These are phyloP conservation scores for Papilio polytes DNA, from an alignment of 1,140 invertebrate species.

Conservation along the genomic window DNA sequence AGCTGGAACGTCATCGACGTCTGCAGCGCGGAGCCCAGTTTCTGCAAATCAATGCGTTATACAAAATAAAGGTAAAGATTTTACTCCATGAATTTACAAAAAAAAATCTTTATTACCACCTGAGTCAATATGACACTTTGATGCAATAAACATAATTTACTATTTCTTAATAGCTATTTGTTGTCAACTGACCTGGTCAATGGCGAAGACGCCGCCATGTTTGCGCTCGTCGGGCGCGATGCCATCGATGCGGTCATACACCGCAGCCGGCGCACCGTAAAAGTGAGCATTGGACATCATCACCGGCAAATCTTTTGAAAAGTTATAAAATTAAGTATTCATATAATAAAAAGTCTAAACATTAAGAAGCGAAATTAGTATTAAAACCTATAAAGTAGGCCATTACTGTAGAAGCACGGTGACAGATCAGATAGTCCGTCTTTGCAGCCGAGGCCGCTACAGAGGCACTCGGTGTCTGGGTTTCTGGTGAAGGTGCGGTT, in stretches of 20 bases:
- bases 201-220: constrained; percentile 78
- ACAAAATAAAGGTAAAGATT: background rate
- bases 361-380: too few species aligned
- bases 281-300: constrained; percentile 93
- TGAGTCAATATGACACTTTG: too few species aligned
- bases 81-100: background rate
- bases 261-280: constrained; percentile 86
- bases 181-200: constrained; percentile 68
- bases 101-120: too few species aligned
- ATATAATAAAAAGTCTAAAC: too few species aligned
- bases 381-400: background rate
- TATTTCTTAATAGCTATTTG: background rate
- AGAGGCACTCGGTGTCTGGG: constrained; percentile 87
- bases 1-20: constrained; percentile 87
- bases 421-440: constrained; percentile 87
- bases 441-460: constrained; percentile 83
- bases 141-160: background rate
- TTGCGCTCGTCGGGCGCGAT: constrained; percentile 85
- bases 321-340: background rate
- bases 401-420: constrained; percentile 90
- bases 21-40: constrained; percentile 84
- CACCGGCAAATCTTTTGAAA: constrained; percentile 86
- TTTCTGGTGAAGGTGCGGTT: constrained; percentile 83
- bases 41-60: constrained; percentile 49
- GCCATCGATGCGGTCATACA: constrained; percentile 87